phyloP scores from a whole-genome alignment of 92 coral and sea anemone genomes.

The Epizoanthus rinbou region DNA sequence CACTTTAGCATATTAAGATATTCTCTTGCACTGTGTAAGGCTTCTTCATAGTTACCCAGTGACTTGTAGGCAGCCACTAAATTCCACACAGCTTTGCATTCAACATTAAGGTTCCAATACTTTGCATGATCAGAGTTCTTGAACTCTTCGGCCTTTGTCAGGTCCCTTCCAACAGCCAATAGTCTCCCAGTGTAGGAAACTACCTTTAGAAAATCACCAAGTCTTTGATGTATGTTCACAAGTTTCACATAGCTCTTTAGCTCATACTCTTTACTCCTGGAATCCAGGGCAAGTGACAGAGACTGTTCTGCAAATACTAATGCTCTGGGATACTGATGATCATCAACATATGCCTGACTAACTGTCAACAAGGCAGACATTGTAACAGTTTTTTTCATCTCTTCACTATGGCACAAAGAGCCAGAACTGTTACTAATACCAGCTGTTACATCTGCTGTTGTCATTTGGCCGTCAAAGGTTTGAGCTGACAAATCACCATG shows the following conservation, averaged over 20 bases:
- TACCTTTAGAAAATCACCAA: constrained; percentile 70
- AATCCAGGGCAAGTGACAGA: constrained; percentile 63
- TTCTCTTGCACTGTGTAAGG: constrained; percentile 69
- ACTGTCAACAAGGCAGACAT: constrained; percentile 73
- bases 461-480: background rate
- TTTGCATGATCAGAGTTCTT: constrained; percentile 22
- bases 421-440: background rate
- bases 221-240: constrained; percentile 75
- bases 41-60: constrained; percentile 67
- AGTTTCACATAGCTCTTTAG: constrained; percentile 73
- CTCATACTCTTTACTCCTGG: constrained; percentile 68
- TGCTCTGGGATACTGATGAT: constrained; percentile 57
- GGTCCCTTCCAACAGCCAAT: constrained; percentile 80
- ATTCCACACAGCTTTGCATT: constrained; percentile 84
- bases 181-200: constrained; percentile 79
- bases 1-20: constrained; percentile 67
- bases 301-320: constrained; percentile 59
- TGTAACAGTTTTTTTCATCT: constrained; percentile 5
- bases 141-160: constrained; percentile 30
- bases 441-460: background rate
- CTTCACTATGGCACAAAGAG: background rate
- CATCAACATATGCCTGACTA: constrained; percentile 55
- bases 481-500: background rate
- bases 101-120: constrained; percentile 73
- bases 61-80: constrained; percentile 77